These are phyloP conservation scores for Lamproptera curius DNA, from an alignment of 2,888 invertebrate species.

Conservation along the genomic window DNA sequence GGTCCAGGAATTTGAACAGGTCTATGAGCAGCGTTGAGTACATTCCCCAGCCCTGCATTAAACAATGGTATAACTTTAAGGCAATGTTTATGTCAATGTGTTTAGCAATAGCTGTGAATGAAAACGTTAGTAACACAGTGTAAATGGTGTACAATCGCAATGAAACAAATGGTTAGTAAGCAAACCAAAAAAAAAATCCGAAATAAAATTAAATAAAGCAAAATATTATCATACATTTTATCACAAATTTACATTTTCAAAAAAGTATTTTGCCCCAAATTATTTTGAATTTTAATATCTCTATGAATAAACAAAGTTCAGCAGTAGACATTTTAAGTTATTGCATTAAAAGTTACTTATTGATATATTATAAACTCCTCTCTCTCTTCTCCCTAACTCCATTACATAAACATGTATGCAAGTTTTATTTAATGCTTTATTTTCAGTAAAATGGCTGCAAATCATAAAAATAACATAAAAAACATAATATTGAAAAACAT, in stretches of 20 bases:
- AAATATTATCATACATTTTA: too few relatives aligned
- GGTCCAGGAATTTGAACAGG: slow-evolving; percentile 97
- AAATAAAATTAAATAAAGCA: slow-evolving; percentile 3
- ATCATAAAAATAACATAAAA: background rate
- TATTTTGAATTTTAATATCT: too few relatives aligned
- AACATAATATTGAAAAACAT: background rate
- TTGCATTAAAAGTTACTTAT: too few relatives aligned
- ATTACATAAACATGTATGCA: too few relatives aligned
- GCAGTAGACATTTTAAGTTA: too few relatives aligned
- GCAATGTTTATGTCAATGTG: slow-evolving; percentile 16
- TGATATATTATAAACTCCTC: too few relatives aligned
- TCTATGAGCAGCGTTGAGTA: slow-evolving; percentile 97
- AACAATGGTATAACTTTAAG: slow-evolving; percentile 21
- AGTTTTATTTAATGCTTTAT: too few relatives aligned
- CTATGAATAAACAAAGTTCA: too few relatives aligned
- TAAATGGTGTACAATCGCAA: background rate
- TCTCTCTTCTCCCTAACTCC: too few relatives aligned
- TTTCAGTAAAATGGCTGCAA: too few relatives aligned
- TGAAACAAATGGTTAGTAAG: slow-evolving; percentile 2
- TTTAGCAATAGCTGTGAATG: slow-evolving; percentile 9
- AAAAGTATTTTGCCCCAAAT: too few relatives aligned
- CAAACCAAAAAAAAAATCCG: background rate
- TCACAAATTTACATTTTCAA: too few relatives aligned
- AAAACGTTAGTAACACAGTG: slow-evolving; percentile 13
- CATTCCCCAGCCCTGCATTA: slow-evolving; percentile 91